phyloP scores from a whole-genome alignment of 2,888 invertebrate species.

The Drosophila sordidula region DNA sequence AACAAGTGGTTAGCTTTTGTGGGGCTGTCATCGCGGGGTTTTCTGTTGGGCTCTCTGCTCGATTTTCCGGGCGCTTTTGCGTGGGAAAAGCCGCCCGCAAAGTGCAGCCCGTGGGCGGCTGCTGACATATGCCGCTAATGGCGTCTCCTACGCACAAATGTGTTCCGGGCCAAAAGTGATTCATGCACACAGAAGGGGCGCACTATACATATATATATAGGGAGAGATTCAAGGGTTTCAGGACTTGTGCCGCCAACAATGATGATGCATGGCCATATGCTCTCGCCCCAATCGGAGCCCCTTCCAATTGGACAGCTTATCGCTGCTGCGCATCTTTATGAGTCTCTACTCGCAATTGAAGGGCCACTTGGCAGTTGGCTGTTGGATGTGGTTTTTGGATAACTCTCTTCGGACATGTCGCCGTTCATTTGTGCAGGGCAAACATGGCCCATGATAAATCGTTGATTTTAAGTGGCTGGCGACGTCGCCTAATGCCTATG shows the following conservation, averaged over 20 bases:
- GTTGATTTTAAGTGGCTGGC: conserved; percentile 74
- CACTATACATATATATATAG: conserved; percentile 5
- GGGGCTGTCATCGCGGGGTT: conserved; percentile 40
- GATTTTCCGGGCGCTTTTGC: conserved; percentile 41
- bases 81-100: conserved; percentile 58
- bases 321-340: conserved; percentile 70
- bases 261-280: conserved; percentile 69
- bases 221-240: conserved; percentile 46
- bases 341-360: conserved; percentile 54
- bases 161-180: conserved; percentile 53
- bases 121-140: conserved; percentile 77
- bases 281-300: conserved; percentile 1
- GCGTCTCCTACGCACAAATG: conserved; percentile 62
- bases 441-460: conserved; percentile 68
- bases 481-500: conserved; percentile 56
- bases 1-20: conserved; percentile 31
- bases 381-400: conserved; percentile 29
- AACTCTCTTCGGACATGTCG: conserved; percentile 42
- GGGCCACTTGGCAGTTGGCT: conserved; percentile 53
- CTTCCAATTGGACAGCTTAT: conserved; percentile 48
- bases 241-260: conserved; percentile 59
- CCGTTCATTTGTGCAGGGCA: conserved; percentile 63
- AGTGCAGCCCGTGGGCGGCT: conserved; percentile 76
- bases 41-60: conserved; percentile 25
- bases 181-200: conserved; percentile 65